A percentile compares a stretch with the other conserved stretches of the same genome.
Conservation (phyloP, 2,888 invertebrate genomes). For the Subacronicta megacephala region DNA sequence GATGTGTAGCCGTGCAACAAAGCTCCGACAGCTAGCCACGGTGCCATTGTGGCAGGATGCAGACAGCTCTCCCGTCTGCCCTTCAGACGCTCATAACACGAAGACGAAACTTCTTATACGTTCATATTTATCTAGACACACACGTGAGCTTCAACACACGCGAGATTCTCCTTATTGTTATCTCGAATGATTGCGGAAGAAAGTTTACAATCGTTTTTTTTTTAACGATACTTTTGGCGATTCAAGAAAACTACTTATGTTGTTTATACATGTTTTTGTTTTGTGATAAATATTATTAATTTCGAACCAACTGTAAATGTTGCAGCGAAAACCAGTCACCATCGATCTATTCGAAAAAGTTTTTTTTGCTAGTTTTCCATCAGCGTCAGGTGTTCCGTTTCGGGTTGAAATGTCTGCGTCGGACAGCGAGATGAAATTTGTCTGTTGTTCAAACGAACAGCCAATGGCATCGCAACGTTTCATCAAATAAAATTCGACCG, state of each 20-base stretch:
- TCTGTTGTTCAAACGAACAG: conserved; percentile 63
- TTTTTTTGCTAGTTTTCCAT: conserved; percentile 51
- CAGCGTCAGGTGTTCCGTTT: conserved; percentile 55
- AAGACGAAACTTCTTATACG: conserved; percentile 31
- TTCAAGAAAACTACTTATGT: no score
- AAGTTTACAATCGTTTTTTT: background rate
- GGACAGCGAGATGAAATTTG: conserved; percentile 60
- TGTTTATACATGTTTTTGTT: no score
- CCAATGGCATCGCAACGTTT: conserved; percentile 43
- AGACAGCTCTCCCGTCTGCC: conserved; percentile 50
- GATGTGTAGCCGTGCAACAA: no score
- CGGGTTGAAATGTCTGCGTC: conserved; percentile 45
- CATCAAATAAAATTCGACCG: conserved; percentile 61
- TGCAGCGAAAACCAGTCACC: background rate
- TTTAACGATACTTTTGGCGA: conserved; percentile 6
- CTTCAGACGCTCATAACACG: conserved; percentile 53
- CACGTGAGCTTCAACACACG: background rate
- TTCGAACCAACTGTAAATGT: background rate
- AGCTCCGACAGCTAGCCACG: conserved; percentile 61
- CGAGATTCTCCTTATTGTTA: conserved; percentile 8
- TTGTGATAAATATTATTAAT: background rate
- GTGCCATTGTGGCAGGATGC: conserved; percentile 61
- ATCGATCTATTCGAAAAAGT: conserved; percentile 14
- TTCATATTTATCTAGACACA: conserved; percentile 29
- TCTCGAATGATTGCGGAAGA: background rate